phyloP scores from a whole-genome alignment of 1,140 invertebrate species.

The Drosophila grimshawi region DNA sequence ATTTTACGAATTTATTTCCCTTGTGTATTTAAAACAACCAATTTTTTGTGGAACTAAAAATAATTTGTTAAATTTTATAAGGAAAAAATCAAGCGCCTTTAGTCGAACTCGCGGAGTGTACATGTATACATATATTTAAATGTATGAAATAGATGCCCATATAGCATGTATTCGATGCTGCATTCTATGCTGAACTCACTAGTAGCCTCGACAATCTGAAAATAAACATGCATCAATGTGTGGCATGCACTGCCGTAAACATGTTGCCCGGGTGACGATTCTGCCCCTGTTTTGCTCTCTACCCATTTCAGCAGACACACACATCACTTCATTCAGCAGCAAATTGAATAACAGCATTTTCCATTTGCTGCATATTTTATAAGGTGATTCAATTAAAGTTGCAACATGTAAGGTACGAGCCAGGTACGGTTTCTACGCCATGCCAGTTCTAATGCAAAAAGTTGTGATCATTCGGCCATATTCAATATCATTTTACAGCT shows the following conservation, averaged over 20 bases:
- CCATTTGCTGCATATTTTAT: constrained; percentile 73
- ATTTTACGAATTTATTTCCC: too few species aligned
- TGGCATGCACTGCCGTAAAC: constrained; percentile 72
- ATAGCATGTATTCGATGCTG: constrained; percentile 43
- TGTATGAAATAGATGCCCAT: constrained; percentile 3
- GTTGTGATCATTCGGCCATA: constrained; percentile 24
- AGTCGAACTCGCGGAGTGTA: background rate
- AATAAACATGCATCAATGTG: constrained; percentile 71
- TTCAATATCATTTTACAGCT: constrained; percentile 5
- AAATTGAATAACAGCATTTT: constrained; percentile 78
- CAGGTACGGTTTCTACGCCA: constrained; percentile 13
- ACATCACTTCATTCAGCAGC: constrained; percentile 71
- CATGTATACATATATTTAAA: constrained; percentile 12
- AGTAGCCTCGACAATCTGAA: constrained; percentile 37
- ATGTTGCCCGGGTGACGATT: constrained; percentile 55
- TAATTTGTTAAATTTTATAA: too few species aligned
- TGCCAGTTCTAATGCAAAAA: constrained; percentile 42
- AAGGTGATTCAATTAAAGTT: constrained; percentile 71
- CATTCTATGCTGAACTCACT: constrained; percentile 38
- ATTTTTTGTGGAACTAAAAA: too few species aligned
- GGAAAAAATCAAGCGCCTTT: too few species aligned
- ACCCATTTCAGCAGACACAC: constrained; percentile 1
- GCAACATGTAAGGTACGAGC: constrained; percentile 36
- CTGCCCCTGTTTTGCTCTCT: background rate
- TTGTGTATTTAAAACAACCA: too few species aligned